A percentile compares a stretch with the other conserved stretches of the same genome.
Conservation (phyloP, 2,797 vertebrate species). For the Microctenopoma stevenorrisi region DNA sequence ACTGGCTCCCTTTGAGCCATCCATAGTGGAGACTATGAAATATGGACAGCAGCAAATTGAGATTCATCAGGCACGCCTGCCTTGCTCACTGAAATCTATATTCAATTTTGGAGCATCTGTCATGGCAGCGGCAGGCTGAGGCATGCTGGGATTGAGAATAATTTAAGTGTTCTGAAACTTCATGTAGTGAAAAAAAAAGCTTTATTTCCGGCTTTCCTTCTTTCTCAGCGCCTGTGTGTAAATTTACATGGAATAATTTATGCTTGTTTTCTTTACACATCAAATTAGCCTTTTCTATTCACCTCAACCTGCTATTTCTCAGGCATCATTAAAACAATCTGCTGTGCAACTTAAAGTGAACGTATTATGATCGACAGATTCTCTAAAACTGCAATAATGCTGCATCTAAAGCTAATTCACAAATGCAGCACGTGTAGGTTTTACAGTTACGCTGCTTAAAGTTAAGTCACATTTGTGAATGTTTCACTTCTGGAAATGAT, state of each 20-base stretch:
- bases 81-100: slow-evolving; percentile 84
- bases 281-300: slow-evolving; percentile 5
- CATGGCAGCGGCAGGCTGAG: slow-evolving; percentile 74
- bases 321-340: neutral
- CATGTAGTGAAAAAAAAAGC: slow-evolving; percentile 53
- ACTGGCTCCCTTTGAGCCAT: slow-evolving; percentile 57
- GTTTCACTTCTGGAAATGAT: neutral
- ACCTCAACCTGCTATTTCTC: slow-evolving; percentile 5
- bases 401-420: neutral
- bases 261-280: slow-evolving; percentile 5
- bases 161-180: slow-evolving; percentile 78
- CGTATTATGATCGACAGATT: neutral
- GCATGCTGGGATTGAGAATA: slow-evolving; percentile 77
- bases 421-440: neutral
- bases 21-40: slow-evolving; percentile 75
- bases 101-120: slow-evolving; percentile 84
- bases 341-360: neutral
- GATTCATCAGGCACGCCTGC: slow-evolving; percentile 83
- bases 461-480: neutral
- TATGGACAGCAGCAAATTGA: slow-evolving; percentile 82
- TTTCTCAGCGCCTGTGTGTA: slow-evolving; percentile 11
- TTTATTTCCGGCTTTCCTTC: slow-evolving; percentile 33
- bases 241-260: slow-evolving; percentile 19
- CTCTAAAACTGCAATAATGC: slow-evolving; percentile 4
- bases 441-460: neutral